These are phyloP conservation scores for Eupithecia tripunctaria DNA, from an alignment of 2,888 invertebrate species.

Conservation along the genomic window DNA sequence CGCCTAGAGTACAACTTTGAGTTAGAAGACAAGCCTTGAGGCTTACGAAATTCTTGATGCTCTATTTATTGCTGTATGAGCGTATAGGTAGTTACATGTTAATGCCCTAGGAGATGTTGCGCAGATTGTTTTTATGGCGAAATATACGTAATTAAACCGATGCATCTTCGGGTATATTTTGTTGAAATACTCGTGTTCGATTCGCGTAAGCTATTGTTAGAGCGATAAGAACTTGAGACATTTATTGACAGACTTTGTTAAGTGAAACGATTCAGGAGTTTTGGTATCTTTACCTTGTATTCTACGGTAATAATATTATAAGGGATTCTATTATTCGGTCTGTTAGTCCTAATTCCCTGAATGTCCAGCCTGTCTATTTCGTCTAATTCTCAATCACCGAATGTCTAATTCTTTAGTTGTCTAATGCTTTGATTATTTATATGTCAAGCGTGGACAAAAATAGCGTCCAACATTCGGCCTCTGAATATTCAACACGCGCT, in stretches of 20 bases:
- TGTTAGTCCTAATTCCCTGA: too few relatives aligned
- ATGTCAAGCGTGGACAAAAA: too few relatives aligned
- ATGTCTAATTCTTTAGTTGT: too few relatives aligned
- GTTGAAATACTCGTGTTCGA: not conserved
- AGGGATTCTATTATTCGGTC: too few relatives aligned
- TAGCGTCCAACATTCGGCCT: too few relatives aligned
- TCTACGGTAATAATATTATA: not conserved
- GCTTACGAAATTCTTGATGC: constrained; percentile 27
- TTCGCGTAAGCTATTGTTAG: not conserved
- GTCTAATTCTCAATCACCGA: too few relatives aligned
- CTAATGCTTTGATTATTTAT: too few relatives aligned
- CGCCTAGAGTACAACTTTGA: constrained; percentile 21
- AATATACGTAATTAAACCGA: not conserved
- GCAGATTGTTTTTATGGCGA: not conserved
- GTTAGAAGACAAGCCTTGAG: constrained; percentile 26
- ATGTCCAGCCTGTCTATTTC: too few relatives aligned
- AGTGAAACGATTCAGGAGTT: not conserved
- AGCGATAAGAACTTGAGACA: not conserved
- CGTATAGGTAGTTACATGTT: not conserved
- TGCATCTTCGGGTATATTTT: not conserved
- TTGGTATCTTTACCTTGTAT: not conserved
- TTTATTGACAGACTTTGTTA: not conserved
- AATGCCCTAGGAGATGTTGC: not conserved
- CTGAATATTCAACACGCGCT: too few relatives aligned
- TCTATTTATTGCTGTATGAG: constrained; percentile 19